phyloP scores from a whole-genome alignment of 2,888 invertebrate species.

The Dryomyza anilis region DNA sequence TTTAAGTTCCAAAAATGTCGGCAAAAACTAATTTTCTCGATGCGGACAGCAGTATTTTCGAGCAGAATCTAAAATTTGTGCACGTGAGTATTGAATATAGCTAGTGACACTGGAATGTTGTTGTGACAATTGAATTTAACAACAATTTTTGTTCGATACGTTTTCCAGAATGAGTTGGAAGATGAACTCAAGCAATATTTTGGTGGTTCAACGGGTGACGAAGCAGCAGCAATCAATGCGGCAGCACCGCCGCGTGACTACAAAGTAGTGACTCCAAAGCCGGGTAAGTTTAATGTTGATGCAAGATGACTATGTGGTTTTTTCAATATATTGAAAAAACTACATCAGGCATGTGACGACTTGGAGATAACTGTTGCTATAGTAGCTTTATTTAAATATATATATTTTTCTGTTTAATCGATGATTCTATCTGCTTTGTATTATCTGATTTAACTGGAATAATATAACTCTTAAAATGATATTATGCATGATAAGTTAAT shows the following conservation, averaged over 20 bases:
- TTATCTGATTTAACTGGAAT: no score
- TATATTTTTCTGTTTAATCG: no score
- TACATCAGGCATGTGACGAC: no score
- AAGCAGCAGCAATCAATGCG: not conserved
- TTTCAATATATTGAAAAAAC: no score
- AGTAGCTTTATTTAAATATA: no score
- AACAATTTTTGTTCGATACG: not conserved
- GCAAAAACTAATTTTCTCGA: slow-evolving; percentile 64
- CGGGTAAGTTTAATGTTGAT: slow-evolving; percentile 66
- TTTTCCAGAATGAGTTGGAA: slow-evolving; percentile 65
- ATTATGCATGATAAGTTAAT: no score
- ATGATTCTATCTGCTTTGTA: no score
- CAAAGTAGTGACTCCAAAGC: slow-evolving; percentile 70
- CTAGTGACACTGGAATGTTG: not conserved
- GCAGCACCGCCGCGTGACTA: slow-evolving; percentile 61
- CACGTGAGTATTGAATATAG: slow-evolving; percentile 50
- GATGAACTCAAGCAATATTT: slow-evolving; percentile 68
- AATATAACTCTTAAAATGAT: no score
- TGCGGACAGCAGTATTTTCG: slow-evolving; percentile 67
- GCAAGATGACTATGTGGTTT: no score
- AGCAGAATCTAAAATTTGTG: slow-evolving; percentile 63
- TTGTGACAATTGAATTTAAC: not conserved
- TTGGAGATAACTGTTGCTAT: no score
- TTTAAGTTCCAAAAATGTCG: slow-evolving; percentile 37
- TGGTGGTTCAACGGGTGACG: slow-evolving; percentile 30